Conservation (phyloP, 2,797 vertebrate species). For the Sardinella longiceps region DNA sequence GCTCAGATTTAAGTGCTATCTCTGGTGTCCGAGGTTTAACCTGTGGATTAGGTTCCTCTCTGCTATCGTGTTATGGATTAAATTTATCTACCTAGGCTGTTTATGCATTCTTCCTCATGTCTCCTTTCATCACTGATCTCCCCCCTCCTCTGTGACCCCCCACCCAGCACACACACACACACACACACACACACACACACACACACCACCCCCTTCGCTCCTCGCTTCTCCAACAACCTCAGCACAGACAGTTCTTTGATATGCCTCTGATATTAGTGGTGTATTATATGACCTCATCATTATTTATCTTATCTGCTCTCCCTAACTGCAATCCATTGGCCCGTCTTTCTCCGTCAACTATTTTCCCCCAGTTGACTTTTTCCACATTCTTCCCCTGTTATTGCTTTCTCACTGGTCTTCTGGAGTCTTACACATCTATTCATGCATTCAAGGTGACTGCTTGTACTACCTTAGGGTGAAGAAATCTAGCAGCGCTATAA, state of each 20-base stretch:
- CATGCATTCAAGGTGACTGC: neutral
- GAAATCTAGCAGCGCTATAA: neutral
- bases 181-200: neutral
- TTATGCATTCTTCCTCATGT: neutral
- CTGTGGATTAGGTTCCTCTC: neutral
- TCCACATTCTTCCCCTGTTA: neutral
- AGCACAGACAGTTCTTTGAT: neutral
- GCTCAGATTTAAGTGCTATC: neutral
- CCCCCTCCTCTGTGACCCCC: neutral
- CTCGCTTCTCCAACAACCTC: neutral
- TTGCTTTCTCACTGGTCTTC: neutral
- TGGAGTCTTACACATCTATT: neutral
- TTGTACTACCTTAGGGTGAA: neutral
- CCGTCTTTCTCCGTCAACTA: neutral
- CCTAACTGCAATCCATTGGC: neutral
- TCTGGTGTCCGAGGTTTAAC: neutral
- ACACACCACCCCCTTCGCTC: neutral
- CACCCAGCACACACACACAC: neutral
- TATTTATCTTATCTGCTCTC: neutral
- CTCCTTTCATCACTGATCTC: neutral
- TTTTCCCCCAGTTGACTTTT: neutral
- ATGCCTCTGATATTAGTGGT: neutral
- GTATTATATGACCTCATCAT: neutral
- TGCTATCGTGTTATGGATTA: conserved; percentile 6
- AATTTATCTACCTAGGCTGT: neutral